Base-by-base conservation (phyloP, 1,140 invertebrate genomes). In the Trigoniulus corallinus region DNA sequence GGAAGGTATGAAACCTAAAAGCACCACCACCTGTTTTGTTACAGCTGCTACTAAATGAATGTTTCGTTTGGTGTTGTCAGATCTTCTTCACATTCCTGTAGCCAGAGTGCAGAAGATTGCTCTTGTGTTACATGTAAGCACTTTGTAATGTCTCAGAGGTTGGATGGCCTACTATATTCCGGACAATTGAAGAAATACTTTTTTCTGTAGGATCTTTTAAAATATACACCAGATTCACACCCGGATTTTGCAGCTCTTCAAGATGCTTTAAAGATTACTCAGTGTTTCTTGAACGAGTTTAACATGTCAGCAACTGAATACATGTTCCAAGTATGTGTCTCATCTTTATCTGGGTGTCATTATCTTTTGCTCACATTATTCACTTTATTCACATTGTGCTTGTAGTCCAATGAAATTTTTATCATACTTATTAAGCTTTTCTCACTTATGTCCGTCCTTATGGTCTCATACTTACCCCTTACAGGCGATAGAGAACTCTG, bases 101-200 rank as follows among this genome's bases (percentile, higher is more conserved):
- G 88, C 88, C 2, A 74, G 89, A 55, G 81, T 94, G 21, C 91
- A 95, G 67, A 91, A 92, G 61, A 93, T 93, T 67, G 85, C 87
- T 20, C 68, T 93, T 42, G 88, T 92, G 21, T 69, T 92, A 59
- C 80, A 88, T 62, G 76, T 78, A 69, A 69, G 67, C 68, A 52
- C 27, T 34, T 37, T 0, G n/a, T n/a, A n/a, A n/a, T n/a, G n/a
- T n/a, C n/a, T n/a, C n/a, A n/a, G n/a, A n/a, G n/a, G n/a, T n/a
- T n/a, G n/a, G n/a, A n/a, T n/a, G n/a, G n/a, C n/a, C n/a, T n/a
- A n/a, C n/a, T n/a, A n/a, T n/a, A n/a, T n/a, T n/a, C n/a, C n/a
- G n/a, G n/a, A n/a, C n/a, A n/a, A n/a, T n/a, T n/a, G n/a, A n/a
- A n/a, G n/a, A n/a, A n/a, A n/a, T 10, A 12, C 40, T 3, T 47